A percentile compares a stretch with the other conserved stretches of the same genome.
Conservation (phyloP, 2,888 invertebrate species). For the Syrista parreyssii region DNA sequence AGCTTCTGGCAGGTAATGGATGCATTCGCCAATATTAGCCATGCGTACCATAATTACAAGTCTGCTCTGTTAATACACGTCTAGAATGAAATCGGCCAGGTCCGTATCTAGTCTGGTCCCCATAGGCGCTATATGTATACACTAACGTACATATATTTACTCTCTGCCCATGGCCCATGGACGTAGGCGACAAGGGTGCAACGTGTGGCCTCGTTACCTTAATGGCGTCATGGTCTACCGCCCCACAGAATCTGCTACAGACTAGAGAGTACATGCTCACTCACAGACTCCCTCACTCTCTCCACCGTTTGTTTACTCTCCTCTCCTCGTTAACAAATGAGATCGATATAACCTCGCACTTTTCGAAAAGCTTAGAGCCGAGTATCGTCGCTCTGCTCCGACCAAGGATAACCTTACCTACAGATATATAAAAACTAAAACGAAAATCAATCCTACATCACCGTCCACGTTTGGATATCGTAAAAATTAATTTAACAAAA, state of each 20-base stretch:
- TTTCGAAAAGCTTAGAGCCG: not conserved
- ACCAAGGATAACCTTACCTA: not conserved
- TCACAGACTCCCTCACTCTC: not conserved
- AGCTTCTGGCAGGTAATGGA: not conserved
- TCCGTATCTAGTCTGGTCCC: not conserved
- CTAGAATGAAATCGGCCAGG: not conserved
- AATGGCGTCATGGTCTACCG: constrained; percentile 56
- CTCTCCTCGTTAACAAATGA: not conserved
- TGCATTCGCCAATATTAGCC: not conserved
- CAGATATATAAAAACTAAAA: not conserved
- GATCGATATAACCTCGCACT: not conserved
- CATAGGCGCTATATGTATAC: not conserved
- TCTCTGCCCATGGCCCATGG: constrained; percentile 3
- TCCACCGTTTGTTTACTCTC: not conserved
- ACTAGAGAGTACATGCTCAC: not conserved
- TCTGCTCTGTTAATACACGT: not conserved
- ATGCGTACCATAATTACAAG: not conserved
- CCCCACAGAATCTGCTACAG: constrained; percentile 28
- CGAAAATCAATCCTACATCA: not conserved
- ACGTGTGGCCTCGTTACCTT: constrained; percentile 52
- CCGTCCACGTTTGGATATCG: not conserved
- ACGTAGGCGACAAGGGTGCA: constrained; percentile 41
- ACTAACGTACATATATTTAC: not conserved
- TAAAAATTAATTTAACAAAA: not conserved
- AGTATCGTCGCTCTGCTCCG: not conserved